Evolutionary conservation across 2,797 vertebrate species (phyloP), one percentile per base, ranked within the genome.

Genomic region (Petrocephalus sullivani): DNA sequence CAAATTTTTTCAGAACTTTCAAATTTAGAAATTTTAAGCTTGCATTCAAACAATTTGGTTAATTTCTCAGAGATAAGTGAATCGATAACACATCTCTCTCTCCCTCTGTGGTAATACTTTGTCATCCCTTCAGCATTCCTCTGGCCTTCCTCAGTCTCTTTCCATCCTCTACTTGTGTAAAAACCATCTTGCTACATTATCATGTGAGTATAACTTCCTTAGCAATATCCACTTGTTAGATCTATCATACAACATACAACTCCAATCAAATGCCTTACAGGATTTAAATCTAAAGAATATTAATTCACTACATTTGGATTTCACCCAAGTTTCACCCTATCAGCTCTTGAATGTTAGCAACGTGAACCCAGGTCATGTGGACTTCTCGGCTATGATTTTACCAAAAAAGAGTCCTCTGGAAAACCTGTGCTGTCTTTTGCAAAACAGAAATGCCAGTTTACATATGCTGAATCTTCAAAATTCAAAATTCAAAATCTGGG

Each of bases 381-480:
- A 96, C 90, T 96, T 95, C 87, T 94, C 96, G 49, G 94, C 90
- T 46, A 93, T 92, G 51, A 87, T 90, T 86, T 88, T 95, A n/a
- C 90, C 89, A 2, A 90, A 90, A 53, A 33, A 85, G 33, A 82
- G 4, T 8, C 19, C 64, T 54, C 23, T 92, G 9, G 81, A 0
- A 0, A 41, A 91, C 28, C 88, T 96, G 1, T 96, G 96, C 88
- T 83, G 0, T 53, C 4, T 89, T 16, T 88, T 96, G n/a, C 90
- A 49, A 6, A 88, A 0, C 86, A 28, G 41, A 85, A 6, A 90
- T 78, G 37, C 0, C 0, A 14, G 75, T 9, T 89, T 95, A 0
- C 56, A 37, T 61, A 87, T 89, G 0, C 8, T 96, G 58, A 0
- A 0, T 0, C 90, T 96, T 41, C 3, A 12, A 56, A 12, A 2